These are phyloP conservation scores for Eidolon dupreanum DNA, from an alignment of 2,797 vertebrate genomes.

Conservation along the genomic window DNA sequence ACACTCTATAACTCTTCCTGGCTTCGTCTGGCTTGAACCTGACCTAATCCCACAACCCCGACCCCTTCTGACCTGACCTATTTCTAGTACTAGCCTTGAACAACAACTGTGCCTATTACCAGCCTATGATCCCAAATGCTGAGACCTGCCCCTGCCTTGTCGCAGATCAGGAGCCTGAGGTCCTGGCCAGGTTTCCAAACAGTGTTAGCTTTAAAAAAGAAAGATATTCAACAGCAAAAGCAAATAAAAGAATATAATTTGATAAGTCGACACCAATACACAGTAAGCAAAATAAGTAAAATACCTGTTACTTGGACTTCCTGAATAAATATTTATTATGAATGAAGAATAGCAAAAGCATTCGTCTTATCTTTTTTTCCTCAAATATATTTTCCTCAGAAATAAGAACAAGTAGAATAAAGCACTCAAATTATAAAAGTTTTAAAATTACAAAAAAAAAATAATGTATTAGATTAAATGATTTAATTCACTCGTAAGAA, in stretches of 20 bases:
- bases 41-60: background rate
- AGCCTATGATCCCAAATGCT: background rate
- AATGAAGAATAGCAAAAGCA: constrained; percentile 27
- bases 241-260: background rate
- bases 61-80: background rate
- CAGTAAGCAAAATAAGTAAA: background rate
- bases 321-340: constrained; percentile 4
- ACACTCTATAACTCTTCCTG: background rate
- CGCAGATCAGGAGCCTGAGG: background rate
- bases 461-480: background rate
- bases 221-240: constrained; percentile 36
- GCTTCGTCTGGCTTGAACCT: background rate
- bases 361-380: background rate
- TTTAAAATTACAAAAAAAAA: constrained; percentile 39
- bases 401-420: background rate
- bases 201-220: background rate
- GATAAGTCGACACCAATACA: constrained; percentile 48
- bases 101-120: background rate
- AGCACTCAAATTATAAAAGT: background rate
- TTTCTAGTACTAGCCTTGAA: constrained; percentile 1
- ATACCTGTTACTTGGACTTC: background rate
- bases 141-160: background rate
- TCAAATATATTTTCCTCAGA: constrained; percentile 20
- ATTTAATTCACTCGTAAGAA: constrained; percentile 12
- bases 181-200: background rate